Conservation (phyloP, 2,113 vertebrate species). For the Uropsilus gracilis region DNA sequence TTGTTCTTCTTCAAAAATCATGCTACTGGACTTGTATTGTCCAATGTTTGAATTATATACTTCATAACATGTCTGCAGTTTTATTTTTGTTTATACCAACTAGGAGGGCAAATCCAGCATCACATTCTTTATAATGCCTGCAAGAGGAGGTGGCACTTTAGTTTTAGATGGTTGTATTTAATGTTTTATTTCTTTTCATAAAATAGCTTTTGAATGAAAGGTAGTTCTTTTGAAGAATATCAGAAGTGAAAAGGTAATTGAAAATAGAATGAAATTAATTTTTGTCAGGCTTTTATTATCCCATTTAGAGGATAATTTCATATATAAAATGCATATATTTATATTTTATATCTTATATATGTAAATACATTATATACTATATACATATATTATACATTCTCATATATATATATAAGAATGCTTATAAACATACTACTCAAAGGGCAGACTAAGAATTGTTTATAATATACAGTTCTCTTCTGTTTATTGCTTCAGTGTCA, state of each 20-base stretch:
- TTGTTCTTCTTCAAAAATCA: background rate
- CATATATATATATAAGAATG: slow-evolving; percentile 33
- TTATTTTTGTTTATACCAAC: background rate
- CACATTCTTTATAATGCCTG: background rate
- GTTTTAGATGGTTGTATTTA: slow-evolving; percentile 32
- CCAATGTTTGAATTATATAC: background rate
- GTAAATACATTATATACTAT: too few relatives aligned
- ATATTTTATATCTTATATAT: too few relatives aligned
- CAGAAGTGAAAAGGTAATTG: background rate
- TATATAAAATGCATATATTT: too few relatives aligned
- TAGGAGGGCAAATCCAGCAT: background rate
- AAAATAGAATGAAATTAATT: background rate
- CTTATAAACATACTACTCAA: slow-evolving; percentile 68
- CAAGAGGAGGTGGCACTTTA: background rate
- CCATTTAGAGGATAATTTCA: slow-evolving; percentile 50
- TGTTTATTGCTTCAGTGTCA: slow-evolving; percentile 65
- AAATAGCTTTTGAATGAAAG: background rate
- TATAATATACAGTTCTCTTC: slow-evolving; percentile 52
- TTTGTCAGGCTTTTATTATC: slow-evolving; percentile 45
- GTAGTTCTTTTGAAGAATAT: background rate
- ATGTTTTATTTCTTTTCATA: slow-evolving; percentile 45
- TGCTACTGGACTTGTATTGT: background rate
- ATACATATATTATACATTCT: too few relatives aligned
- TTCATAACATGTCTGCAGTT: background rate
- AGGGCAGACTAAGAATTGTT: slow-evolving; percentile 37